These are phyloP conservation scores for Melanotaenia parkinsoni DNA, from an alignment of 2,797 vertebrate genomes.

Conservation along the genomic window DNA sequence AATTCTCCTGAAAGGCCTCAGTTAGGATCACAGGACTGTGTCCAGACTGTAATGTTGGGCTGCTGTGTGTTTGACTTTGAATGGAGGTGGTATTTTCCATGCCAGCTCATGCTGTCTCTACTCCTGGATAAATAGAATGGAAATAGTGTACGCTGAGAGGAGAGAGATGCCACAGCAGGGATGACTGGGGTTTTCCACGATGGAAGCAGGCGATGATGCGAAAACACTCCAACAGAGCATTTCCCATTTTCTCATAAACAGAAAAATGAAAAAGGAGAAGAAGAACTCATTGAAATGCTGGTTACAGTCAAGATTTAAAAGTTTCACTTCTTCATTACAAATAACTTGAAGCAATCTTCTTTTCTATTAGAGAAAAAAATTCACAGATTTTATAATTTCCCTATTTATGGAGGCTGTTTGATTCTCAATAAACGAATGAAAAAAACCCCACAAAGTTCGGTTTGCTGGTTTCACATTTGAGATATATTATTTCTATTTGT, in stretches of 20 bases:
- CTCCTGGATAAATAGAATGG: slow-evolving; percentile 54
- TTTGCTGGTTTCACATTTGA: too few species aligned
- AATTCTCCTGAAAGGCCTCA: slow-evolving; percentile 64
- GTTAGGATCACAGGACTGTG: slow-evolving; percentile 37
- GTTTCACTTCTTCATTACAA: slow-evolving; percentile 68
- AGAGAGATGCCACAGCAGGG: slow-evolving; percentile 54
- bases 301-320: slow-evolving; percentile 3
- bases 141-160: slow-evolving; percentile 50
- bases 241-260: slow-evolving; percentile 49
- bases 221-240: slow-evolving; percentile 21
- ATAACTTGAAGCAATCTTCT: background rate
- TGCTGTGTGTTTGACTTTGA: slow-evolving; percentile 58
- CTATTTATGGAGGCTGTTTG: background rate
- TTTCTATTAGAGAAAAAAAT: slow-evolving; percentile 21
- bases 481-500: too few species aligned
- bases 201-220: slow-evolving; percentile 34
- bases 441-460: too few species aligned
- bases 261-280: slow-evolving; percentile 52
- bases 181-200: slow-evolving; percentile 62
- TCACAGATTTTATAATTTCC: slow-evolving; percentile 15
- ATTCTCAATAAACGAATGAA: background rate
- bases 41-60: slow-evolving; percentile 56
- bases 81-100: slow-evolving; percentile 78
- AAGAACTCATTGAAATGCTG: background rate
- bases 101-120: slow-evolving; percentile 72